A percentile compares a stretch with the other conserved stretches of the same genome.
Evolutionary conservation across 1,140 invertebrate species (phyloP).

Genomic region (Drosophila micromelanica): DNA sequence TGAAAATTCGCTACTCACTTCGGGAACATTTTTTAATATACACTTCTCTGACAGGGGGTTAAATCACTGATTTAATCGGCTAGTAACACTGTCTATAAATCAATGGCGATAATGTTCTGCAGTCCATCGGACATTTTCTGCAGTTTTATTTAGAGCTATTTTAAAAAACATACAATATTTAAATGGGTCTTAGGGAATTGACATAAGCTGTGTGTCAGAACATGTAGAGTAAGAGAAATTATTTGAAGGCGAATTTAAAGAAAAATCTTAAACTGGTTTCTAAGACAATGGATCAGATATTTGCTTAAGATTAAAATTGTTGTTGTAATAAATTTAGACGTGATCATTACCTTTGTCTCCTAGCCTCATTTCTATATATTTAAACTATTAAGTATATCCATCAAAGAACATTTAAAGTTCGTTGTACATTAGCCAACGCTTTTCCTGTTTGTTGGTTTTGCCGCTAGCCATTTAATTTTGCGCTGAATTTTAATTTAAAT

Average conservation of each 20-base stretch:
- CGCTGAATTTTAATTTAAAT: slow-evolving; percentile 78
- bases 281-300: too few species aligned
- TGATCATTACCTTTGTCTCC: too few species aligned
- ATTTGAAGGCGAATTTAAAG: too few species aligned
- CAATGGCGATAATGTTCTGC: not conserved
- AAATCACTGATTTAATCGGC: not conserved
- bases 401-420: slow-evolving; percentile 19
- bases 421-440: not conserved
- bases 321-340: too few species aligned
- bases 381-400: not conserved
- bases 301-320: too few species aligned
- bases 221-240: too few species aligned
- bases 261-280: too few species aligned
- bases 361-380: too few species aligned
- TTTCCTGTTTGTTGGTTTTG: slow-evolving; percentile 19
- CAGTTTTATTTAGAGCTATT: not conserved
- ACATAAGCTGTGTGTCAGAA: not conserved
- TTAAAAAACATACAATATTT: too few species aligned
- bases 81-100: slow-evolving; percentile 6
- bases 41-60: not conserved
- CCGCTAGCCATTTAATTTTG: slow-evolving; percentile 30
- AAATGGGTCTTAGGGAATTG: too few species aligned
- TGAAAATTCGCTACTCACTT: slow-evolving; percentile 11
- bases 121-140: not conserved
- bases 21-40: slow-evolving; percentile 22